phyloP scores from a whole-genome alignment of 2,797 vertebrate species.

The Tarsius wallacei region DNA sequence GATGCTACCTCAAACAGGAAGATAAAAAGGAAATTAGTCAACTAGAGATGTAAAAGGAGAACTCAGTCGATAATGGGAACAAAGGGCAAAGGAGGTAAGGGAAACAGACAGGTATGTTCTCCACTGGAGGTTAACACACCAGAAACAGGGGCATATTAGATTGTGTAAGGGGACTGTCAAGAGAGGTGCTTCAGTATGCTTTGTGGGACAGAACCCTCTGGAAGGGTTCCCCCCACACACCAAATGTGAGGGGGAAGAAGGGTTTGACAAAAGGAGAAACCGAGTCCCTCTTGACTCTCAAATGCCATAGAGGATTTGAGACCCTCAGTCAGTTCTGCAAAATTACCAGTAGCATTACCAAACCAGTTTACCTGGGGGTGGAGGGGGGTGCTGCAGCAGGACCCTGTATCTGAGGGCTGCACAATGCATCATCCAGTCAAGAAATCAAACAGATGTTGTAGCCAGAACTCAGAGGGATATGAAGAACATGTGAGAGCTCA shows the following conservation, averaged over 20 bases:
- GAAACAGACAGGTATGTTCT: not conserved
- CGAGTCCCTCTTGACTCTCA: not conserved
- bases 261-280: not conserved
- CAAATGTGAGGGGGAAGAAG: not conserved
- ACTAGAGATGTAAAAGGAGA: not conserved
- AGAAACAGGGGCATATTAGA: not conserved
- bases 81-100: not conserved
- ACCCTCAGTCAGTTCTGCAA: not conserved
- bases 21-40: not conserved
- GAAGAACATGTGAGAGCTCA: not conserved
- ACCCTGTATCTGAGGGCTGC: not conserved
- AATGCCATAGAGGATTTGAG: not conserved
- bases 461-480: not conserved
- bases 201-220: not conserved
- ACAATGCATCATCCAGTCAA: not conserved
- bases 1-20: not conserved
- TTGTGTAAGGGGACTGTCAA: not conserved
- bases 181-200: not conserved
- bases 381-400: not conserved
- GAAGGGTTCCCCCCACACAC: not conserved
- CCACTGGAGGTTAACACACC: not conserved
- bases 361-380: not conserved
- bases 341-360: not conserved
- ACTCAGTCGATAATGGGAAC: not conserved
- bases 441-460: not conserved